phyloP scores from a whole-genome alignment of 2,888 invertebrate species.

The Scotopteryx bipunctaria region DNA sequence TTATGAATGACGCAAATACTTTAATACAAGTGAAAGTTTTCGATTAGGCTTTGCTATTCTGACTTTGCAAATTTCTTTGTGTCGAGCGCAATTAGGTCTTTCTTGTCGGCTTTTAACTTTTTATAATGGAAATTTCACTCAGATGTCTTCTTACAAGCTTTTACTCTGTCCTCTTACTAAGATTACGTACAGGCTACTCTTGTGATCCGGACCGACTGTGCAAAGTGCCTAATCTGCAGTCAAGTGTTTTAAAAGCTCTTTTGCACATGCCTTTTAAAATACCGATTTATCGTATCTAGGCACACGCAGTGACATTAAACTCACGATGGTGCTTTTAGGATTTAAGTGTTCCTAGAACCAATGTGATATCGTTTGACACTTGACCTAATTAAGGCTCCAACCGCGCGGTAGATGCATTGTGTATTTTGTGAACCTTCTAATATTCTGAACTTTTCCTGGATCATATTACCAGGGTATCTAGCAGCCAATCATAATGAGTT shows the following conservation, averaged over 20 bases:
- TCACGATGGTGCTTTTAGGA: neutral
- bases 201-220: conserved; percentile 7
- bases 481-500: too few species aligned
- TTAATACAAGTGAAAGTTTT: conserved; percentile 37
- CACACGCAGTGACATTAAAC: conserved; percentile 6
- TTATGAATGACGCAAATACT: conserved; percentile 30
- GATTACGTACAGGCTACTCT: conserved; percentile 7
- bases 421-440: too few species aligned
- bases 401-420: too few species aligned
- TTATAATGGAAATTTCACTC: conserved; percentile 19
- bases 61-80: conserved; percentile 34
- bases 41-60: conserved; percentile 31
- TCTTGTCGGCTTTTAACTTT: conserved; percentile 20
- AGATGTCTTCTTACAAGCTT: conserved; percentile 15
- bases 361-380: conserved; percentile 8
- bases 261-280: conserved; percentile 11
- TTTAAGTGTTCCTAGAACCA: conserved; percentile 9
- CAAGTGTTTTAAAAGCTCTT: conserved; percentile 22
- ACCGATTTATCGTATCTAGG: conserved; percentile 12
- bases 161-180: too few species aligned
- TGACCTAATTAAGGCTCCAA: conserved; percentile 18
- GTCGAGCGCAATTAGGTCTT: conserved; percentile 19
- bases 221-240: conserved; percentile 9
- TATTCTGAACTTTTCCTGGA: too few species aligned
- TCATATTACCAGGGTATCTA: too few species aligned